Base-by-base conservation (phyloP, 1,140 invertebrate species). In the Aphelenchoides fujianensis region DNA sequence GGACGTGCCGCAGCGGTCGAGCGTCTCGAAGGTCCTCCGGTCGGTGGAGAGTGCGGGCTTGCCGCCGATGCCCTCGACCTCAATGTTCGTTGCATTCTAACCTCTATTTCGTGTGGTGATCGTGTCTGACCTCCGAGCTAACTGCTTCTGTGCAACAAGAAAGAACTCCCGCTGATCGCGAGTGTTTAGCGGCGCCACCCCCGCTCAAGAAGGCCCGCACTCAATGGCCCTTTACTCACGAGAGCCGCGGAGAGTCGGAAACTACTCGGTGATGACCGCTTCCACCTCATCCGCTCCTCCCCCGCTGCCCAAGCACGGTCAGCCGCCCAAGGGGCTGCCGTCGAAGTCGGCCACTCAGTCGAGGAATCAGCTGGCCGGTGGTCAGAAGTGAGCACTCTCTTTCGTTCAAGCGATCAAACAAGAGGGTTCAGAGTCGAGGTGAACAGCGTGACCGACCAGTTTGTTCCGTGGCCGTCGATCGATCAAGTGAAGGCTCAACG, bases 391-490 rank as follows among this genome's bases (percentile, higher is more conserved):
- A 48, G 12, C 57, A 61, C 12, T 61, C 16, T 41, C 12, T n/a
- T 16, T 61, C 53, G 62, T 69, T 69, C 16, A 12, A 68, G 12
- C 67, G n/a, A 0, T 2, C 16, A 69, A 71, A 1, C 53, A 23
- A 23, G 7, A 19, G 23, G 19, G 37, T 72, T 62, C 37, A 72
- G 71, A 69, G 59, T 68, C 27, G 62, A 73, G 9, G 52, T 67
- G 28, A 9, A 41, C 23, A 53, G 36, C 28, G 41, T 57, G 28
- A 75, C 59, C 5, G 79, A 78, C 27, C 27, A 80, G 34, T 78
- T 78, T 36, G 78, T 74, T 23, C 76, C 76, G 16, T 77, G 68
- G 78, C 78, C 76, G 3, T 74, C 76, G 5, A 74, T 79, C 16
- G 76, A 78, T 32, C 77, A 80, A 55, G 66, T 80, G 16, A 64